Percentiles rank a stretch among this genome's conserved stretches.
Conservation (phyloP, 2,113 vertebrate species). For the Vulpes vulpes region DNA sequence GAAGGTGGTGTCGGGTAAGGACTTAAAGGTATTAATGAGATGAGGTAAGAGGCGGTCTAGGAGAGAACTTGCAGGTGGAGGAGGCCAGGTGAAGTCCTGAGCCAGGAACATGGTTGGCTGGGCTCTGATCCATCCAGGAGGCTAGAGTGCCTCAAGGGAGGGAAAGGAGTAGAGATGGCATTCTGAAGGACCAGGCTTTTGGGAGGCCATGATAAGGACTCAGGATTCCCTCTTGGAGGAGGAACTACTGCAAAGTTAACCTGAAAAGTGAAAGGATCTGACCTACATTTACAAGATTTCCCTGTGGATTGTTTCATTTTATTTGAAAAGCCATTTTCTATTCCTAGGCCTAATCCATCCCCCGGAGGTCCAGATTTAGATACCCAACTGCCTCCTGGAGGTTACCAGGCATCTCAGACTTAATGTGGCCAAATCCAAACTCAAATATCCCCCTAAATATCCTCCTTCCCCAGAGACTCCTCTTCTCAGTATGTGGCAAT, state of each 20-base stretch:
- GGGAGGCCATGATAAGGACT: background rate
- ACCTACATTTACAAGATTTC: background rate
- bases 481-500: background rate
- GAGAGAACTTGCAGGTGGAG: background rate
- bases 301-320: background rate
- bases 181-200: background rate
- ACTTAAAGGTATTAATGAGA: background rate
- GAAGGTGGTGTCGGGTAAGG: background rate
- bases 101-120: rapidly evolving
- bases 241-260: background rate
- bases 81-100: background rate
- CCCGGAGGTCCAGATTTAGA: background rate
- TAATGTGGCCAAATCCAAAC: background rate
- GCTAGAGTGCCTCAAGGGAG: rapidly evolving
- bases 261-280: background rate
- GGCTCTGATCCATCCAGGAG: background rate
- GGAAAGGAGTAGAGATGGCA: background rate
- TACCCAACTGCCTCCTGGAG: background rate
- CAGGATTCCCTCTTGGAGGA: background rate
- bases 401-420: background rate
- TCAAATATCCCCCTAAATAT: background rate
- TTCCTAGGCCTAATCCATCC: background rate
- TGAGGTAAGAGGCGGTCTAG: background rate
- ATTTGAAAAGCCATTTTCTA: background rate
- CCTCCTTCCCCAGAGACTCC: background rate